Evolutionary conservation across 2,888 invertebrate genomes (phyloP).

Genomic region (Drosophila falleni): DNA sequence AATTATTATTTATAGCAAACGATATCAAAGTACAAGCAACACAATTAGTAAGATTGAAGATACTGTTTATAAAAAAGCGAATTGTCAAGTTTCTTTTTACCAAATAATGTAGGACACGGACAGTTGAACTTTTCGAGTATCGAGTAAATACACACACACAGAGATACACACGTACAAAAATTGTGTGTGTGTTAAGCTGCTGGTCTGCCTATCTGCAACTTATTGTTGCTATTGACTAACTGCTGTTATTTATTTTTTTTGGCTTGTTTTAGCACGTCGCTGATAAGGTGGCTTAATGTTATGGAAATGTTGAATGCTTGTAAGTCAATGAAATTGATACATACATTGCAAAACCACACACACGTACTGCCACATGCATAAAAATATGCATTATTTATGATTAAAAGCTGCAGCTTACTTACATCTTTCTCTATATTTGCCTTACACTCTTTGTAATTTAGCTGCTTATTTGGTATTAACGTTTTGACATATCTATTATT

Average conservation of each 20-base stretch:
- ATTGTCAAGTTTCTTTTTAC: slow-evolving; percentile 7
- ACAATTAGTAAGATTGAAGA: slow-evolving; percentile 20
- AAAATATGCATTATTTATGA: not conserved
- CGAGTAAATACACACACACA: not conserved
- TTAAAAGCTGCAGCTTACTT: slow-evolving; percentile 19
- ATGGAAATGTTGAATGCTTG: slow-evolving; percentile 13
- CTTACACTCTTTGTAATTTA: not conserved
- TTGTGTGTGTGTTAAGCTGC: slow-evolving; percentile 8
- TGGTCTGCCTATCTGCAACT: slow-evolving; percentile 11
- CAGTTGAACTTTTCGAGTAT: not conserved
- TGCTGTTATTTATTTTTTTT: slow-evolving; percentile 9
- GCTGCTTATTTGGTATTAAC: not conserved
- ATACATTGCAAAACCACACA: too few relatives aligned
- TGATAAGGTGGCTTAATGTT: slow-evolving; percentile 49
- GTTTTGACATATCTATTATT: not conserved
- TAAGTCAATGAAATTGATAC: slow-evolving; percentile 14
- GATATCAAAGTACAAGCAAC: slow-evolving; percentile 15
- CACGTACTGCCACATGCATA: not conserved
- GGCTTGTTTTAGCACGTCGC: slow-evolving; percentile 44
- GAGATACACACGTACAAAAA: not conserved
- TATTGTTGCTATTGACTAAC: slow-evolving; percentile 21
- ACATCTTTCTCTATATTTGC: slow-evolving; percentile 18
- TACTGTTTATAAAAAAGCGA: slow-evolving; percentile 4
- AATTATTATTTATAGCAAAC: slow-evolving; percentile 14
- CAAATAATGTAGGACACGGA: slow-evolving; percentile 17